Conservation (phyloP, 2,888 invertebrate species). For the Beris morrisii region DNA sequence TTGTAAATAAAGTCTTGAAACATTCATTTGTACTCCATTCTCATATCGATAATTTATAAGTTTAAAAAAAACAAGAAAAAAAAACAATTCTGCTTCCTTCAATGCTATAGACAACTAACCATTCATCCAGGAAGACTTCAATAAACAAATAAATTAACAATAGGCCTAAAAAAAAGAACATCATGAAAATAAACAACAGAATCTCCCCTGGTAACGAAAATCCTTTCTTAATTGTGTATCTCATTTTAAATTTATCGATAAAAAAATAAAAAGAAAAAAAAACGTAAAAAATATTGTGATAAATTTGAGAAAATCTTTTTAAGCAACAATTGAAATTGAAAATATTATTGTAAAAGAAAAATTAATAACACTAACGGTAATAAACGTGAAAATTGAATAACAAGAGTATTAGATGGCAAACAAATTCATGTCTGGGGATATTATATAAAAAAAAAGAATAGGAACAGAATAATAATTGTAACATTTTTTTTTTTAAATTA, state of each 20-base stretch:
- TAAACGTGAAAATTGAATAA: background rate
- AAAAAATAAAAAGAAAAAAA: constrained; percentile 9
- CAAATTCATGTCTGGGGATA: background rate
- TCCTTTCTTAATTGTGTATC: too few relatives aligned
- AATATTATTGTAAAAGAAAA: background rate
- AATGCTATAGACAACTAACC: too few relatives aligned
- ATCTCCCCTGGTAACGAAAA: too few relatives aligned
- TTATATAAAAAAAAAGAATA: background rate
- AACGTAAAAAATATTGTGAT: constrained; percentile 31
- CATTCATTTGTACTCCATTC: too few relatives aligned
- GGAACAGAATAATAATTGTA: constrained; percentile 13
- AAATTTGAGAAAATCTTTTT: constrained; percentile 30
- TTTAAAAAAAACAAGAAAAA: too few relatives aligned
- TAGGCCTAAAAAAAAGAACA: background rate
- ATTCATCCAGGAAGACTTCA: too few relatives aligned
- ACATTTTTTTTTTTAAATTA: constrained; percentile 15
- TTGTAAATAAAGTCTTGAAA: too few relatives aligned
- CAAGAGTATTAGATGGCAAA: background rate
- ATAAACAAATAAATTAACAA: background rate
- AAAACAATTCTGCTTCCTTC: too few relatives aligned
- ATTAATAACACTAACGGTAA: background rate
- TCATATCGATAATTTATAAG: too few relatives aligned
- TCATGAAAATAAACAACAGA: background rate
- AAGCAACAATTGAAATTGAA: constrained; percentile 17
- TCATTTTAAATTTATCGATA: background rate